phyloP scores from a whole-genome alignment of 2,888 invertebrate genomes.

The Catocala sponsa region DNA sequence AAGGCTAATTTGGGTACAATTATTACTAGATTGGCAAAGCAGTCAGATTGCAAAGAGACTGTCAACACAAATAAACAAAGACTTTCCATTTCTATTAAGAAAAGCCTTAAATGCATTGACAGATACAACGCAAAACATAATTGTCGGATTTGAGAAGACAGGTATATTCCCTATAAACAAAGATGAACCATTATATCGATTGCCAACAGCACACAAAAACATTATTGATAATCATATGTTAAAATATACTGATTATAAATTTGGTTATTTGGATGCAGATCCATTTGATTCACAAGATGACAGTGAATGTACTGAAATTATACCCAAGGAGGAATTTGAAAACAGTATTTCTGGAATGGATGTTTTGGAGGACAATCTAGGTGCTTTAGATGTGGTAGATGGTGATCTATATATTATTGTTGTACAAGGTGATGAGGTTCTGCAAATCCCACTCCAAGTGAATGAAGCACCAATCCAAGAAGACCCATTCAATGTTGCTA shows the following conservation, averaged over 20 bases:
- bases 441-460: conserved; percentile 4
- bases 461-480: not conserved
- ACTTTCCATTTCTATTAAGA: conserved; percentile 16
- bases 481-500: conserved; percentile 3
- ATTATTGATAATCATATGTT: not conserved
- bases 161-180: conserved; percentile 6
- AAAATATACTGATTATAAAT: not conserved
- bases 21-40: conserved; percentile 31
- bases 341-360: not conserved
- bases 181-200: not conserved
- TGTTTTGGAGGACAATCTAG: not conserved
- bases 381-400: not conserved
- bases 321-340: not conserved
- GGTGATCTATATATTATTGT: conserved; percentile 10
- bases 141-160: conserved; percentile 9
- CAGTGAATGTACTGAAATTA: not conserved
- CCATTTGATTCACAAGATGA: not conserved
- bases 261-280: not conserved
- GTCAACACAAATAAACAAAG: conserved; percentile 17
- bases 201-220: not conserved
- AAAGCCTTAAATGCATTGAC: conserved; percentile 9
- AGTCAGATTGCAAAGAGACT: conserved; percentile 24
- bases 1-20: conserved; percentile 35
- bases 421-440: conserved; percentile 9
- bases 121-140: conserved; percentile 9